These are phyloP conservation scores for Agonopterix alstromeriana DNA, from an alignment of 2,888 invertebrate species.

Conservation along the genomic window DNA sequence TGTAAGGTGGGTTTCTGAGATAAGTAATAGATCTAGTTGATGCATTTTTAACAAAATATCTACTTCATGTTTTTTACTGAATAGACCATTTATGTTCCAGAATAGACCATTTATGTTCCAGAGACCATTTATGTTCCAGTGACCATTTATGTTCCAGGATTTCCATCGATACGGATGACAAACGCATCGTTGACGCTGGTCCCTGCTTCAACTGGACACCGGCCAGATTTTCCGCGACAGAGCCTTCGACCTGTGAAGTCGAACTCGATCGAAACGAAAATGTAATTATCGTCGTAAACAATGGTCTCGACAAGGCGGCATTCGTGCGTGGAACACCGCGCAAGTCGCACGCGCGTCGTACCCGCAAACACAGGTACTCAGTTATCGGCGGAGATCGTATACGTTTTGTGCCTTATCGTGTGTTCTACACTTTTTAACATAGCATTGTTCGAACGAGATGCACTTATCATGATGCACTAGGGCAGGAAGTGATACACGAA, in stretches of 20 bases:
- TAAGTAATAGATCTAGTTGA: no score
- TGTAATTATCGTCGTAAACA: conserved; percentile 72
- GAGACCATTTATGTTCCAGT: no score
- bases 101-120: no score
- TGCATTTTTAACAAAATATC: no score
- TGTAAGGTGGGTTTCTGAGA: no score
- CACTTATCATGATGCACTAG: conserved; percentile 39
- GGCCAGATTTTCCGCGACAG: conserved; percentile 58
- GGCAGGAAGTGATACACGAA: conserved; percentile 27
- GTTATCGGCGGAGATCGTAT: conserved; percentile 35
- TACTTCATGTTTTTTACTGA: no score
- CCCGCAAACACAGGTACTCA: conserved; percentile 37
- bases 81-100: no score
- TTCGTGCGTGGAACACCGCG: conserved; percentile 64
- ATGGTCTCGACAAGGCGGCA: conserved; percentile 51
- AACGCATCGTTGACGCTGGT: not conserved
- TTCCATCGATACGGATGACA: not conserved
- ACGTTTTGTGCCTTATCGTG: conserved; percentile 57
- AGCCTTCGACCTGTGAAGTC: conserved; percentile 66
- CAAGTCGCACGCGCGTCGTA: conserved; percentile 51
- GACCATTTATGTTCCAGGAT: no score
- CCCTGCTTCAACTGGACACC: conserved; percentile 18
- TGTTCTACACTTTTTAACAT: conserved; percentile 29
- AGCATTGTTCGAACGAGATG: conserved; percentile 38
- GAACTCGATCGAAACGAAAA: conserved; percentile 69